A percentile compares a stretch with the other conserved stretches of the same genome.
These are phyloP conservation scores for Apodemia zela DNA, from an alignment of 2,888 invertebrate genomes.

Conservation along the genomic window DNA sequence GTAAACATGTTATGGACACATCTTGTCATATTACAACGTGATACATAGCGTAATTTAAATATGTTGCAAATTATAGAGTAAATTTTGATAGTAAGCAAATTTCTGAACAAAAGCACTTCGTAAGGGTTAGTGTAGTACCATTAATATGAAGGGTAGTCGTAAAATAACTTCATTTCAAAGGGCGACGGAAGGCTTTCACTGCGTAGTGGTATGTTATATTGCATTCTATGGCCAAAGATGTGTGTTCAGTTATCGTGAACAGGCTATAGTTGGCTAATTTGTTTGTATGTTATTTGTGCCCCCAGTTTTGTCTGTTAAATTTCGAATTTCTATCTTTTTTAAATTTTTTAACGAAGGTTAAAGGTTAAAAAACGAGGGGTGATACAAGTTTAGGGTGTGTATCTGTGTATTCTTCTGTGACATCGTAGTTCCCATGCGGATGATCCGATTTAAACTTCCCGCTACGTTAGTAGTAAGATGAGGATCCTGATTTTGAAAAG, in stretches of 20 bases:
- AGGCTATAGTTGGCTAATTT: neutral
- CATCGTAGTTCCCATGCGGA: too few species aligned
- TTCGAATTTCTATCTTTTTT: too few species aligned
- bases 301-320: neutral
- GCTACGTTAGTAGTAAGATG: too few species aligned
- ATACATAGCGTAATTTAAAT: neutral
- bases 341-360: too few species aligned
- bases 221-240: conserved; percentile 10
- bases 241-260: conserved; percentile 2
- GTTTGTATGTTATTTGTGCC: neutral
- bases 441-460: too few species aligned
- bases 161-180: conserved; percentile 14
- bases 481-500: too few species aligned
- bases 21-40: neutral
- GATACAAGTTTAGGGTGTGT: too few species aligned
- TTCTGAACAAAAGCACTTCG: conserved; percentile 12
- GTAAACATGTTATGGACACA: neutral
- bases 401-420: too few species aligned
- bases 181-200: conserved; percentile 11
- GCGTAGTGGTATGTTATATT: conserved; percentile 16
- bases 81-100: conserved; percentile 11
- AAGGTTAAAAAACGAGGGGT: too few species aligned
- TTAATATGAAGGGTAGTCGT: conserved; percentile 14
- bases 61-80: conserved; percentile 8
- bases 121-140: conserved; percentile 16